phyloP scores from a whole-genome alignment of 2,113 vertebrate genomes.

The Aix galericulata region DNA sequence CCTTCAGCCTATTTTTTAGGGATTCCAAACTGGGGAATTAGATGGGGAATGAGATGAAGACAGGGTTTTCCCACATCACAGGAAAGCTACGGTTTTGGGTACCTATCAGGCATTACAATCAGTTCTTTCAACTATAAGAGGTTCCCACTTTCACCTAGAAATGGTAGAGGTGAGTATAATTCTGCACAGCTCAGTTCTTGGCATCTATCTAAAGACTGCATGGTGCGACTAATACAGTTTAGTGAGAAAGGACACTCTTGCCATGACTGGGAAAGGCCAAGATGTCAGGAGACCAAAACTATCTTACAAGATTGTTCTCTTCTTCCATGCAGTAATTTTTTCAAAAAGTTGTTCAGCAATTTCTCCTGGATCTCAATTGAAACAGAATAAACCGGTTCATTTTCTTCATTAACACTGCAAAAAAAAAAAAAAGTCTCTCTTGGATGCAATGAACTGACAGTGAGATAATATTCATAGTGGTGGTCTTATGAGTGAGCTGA shows the following conservation, averaged over 20 bases:
- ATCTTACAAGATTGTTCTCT: background rate
- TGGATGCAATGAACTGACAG: background rate
- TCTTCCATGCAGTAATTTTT: background rate
- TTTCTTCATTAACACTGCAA: background rate
- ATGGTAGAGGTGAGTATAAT: background rate
- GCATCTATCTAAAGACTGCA: accelerated
- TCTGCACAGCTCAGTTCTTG: background rate
- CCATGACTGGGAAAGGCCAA: background rate
- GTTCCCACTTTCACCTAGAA: background rate
- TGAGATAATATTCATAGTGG: background rate
- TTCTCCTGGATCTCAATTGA: accelerated
- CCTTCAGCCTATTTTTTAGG: background rate
- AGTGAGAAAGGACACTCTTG: background rate
- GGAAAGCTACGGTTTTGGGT: background rate
- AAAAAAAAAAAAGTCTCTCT: background rate
- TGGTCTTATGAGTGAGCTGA: background rate
- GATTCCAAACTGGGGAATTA: background rate
- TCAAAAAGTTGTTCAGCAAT: background rate
- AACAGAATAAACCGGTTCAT: background rate
- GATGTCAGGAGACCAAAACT: background rate
- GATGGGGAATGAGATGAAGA: background rate
- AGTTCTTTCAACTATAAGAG: background rate
- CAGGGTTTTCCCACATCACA: background rate
- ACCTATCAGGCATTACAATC: background rate
- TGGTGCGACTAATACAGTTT: accelerated